Evolutionary conservation across 2,113 vertebrate genomes (phyloP), one percentile per base, ranked within the genome.

Genomic region (Aegotheles bennettii): DNA sequence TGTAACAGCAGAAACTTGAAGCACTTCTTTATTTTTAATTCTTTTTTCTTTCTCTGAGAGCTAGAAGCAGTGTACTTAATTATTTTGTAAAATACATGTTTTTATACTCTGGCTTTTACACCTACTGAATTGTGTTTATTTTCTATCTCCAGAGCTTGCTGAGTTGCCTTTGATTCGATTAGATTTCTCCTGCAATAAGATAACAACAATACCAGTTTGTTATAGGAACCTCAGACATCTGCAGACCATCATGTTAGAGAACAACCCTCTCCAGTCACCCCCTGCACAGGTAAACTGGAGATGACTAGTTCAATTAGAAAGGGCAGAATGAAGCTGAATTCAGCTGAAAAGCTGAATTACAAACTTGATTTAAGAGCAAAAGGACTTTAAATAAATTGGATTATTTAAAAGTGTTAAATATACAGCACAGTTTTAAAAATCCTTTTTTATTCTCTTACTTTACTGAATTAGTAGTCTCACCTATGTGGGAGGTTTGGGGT

Each of bases 181-280:
- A 87, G 99, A 99, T 92, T 99, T 99, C 97, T 99, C 99, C 74
- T 99, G 99, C 97, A 99, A 99, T 98, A 99, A 99, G 97, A 98
- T 99, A 91, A 99, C 98, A 26, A 96, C 97, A 56, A 99, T 99
- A 91, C 99, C 99, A 26, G 97, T 99, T 85, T 99, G 99, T 95
- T 99, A 98, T 68, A 98, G 99, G 60, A 99, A 98, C 68, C 98
- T 99, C 61, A 96, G 98, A 11, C 99, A 99, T 93, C 98, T 99
- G 14, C 99, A 99, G 96, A 98, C 97, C 97, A 99, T 99, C 82
- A 97, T 98, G 69, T 97, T 99, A 40, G 99, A 99, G 96, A 99
- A 99, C 98, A 99, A 99, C 95, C 99, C 99, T 3, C 97, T 99
- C 26, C 99, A 99, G 91, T 99, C 97, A 36, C 99, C 99, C 25